phyloP scores from a whole-genome alignment of 2,888 invertebrate genomes.

The Mythimna loreyi region DNA sequence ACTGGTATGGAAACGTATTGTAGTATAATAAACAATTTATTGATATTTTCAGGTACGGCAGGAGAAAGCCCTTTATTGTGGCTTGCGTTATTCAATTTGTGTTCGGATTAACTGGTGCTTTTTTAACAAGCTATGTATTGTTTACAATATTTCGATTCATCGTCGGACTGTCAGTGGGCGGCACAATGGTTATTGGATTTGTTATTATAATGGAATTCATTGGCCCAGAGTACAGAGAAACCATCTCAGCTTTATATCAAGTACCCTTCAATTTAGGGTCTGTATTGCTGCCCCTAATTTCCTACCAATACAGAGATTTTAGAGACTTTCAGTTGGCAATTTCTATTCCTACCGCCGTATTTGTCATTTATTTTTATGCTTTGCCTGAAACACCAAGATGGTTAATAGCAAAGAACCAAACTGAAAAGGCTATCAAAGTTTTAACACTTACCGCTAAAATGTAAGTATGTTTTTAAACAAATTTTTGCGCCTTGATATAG shows the following conservation, averaged over 20 bases:
- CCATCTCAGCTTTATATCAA: slow-evolving; percentile 92
- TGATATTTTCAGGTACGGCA: slow-evolving; percentile 92
- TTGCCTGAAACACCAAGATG: slow-evolving; percentile 95
- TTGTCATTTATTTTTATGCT: slow-evolving; percentile 92
- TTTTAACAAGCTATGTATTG: slow-evolving; percentile 90
- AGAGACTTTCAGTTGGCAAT: slow-evolving; percentile 92
- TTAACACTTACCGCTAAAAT: slow-evolving; percentile 92
- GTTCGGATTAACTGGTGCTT: slow-evolving; percentile 92
- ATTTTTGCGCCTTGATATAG: not conserved
- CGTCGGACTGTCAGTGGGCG: slow-evolving; percentile 94
- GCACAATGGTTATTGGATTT: slow-evolving; percentile 93
- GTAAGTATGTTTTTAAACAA: slow-evolving; percentile 72
- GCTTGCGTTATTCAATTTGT: slow-evolving; percentile 93
- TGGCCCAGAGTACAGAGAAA: slow-evolving; percentile 89
- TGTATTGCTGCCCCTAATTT: slow-evolving; percentile 91
- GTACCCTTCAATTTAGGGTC: slow-evolving; percentile 93
- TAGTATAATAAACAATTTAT: not conserved
- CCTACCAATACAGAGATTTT: slow-evolving; percentile 92
- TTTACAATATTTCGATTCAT: slow-evolving; percentile 93
- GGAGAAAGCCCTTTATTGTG: slow-evolving; percentile 93
- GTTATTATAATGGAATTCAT: slow-evolving; percentile 93
- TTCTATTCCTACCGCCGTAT: slow-evolving; percentile 89
- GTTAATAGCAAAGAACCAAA: slow-evolving; percentile 93
- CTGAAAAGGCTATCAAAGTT: slow-evolving; percentile 91
- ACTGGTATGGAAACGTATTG: too few relatives aligned